These are phyloP conservation scores for Drosophila miranda DNA, from an alignment of 1,140 invertebrate species.

Conservation along the genomic window DNA sequence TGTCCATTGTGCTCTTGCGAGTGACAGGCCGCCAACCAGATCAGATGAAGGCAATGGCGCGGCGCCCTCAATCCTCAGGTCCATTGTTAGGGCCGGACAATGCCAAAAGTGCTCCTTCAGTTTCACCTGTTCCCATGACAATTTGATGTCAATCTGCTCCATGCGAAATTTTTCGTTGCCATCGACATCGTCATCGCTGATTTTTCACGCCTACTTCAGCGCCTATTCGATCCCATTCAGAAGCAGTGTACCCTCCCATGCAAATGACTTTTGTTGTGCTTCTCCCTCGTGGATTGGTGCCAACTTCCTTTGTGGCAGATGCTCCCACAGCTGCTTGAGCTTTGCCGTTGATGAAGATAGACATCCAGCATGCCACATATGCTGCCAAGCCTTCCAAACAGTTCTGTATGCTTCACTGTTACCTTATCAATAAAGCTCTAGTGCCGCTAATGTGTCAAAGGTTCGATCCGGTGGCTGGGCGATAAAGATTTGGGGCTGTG, in stretches of 20 bases:
- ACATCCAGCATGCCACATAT: constrained; percentile 42
- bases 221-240: constrained; percentile 13
- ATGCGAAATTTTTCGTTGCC: constrained; percentile 54
- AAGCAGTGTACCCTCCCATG: constrained; percentile 8
- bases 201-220: constrained; percentile 65
- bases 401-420: constrained; percentile 18
- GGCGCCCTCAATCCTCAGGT: constrained; percentile 29
- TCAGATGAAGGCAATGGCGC: no score
- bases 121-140: constrained; percentile 37
- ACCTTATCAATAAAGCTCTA: constrained; percentile 57
- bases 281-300: constrained; percentile 38
- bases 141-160: constrained; percentile 49
- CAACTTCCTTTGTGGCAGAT: constrained; percentile 27
- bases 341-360: constrained; percentile 26
- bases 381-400: constrained; percentile 55
- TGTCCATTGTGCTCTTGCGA: constrained; percentile 57
- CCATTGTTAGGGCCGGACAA: constrained; percentile 68
- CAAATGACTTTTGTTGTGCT: constrained; percentile 56
- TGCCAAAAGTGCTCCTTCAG: constrained; percentile 29
- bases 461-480: constrained; percentile 18
- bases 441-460: constrained; percentile 67
- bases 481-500: constrained; percentile 22
- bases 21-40: constrained; percentile 42
- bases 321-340: neutral
- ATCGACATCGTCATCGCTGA: constrained; percentile 40